Percentiles rank a stretch among this genome's conserved stretches.
phyloP scores from a whole-genome alignment of 1,140 invertebrate species.

The Solenopsis invicta region DNA sequence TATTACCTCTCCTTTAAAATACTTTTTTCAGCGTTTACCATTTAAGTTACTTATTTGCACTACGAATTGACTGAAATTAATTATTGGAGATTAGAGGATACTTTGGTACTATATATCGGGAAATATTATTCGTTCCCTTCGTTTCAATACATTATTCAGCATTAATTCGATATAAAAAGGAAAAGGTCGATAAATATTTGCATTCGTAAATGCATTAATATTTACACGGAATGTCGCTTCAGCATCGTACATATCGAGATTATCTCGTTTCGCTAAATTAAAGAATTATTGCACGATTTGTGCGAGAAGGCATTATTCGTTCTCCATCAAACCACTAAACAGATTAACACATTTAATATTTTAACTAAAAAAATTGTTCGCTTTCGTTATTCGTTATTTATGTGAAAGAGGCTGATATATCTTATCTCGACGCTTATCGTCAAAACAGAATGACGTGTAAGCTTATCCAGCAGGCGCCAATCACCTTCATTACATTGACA shows the following conservation, averaged over 20 bases:
- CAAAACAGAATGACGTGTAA: constrained; percentile 31
- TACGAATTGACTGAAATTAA: constrained; percentile 51
- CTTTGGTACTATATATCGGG: not conserved
- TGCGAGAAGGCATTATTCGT: constrained; percentile 15
- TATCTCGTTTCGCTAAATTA: constrained; percentile 34
- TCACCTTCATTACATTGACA: constrained; percentile 26
- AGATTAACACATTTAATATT: constrained; percentile 55
- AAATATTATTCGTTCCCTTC: not conserved
- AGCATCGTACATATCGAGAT: not conserved
- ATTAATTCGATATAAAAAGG: constrained; percentile 25
- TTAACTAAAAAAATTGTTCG: not conserved
- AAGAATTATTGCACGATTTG: not conserved
- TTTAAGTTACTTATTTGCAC: constrained; percentile 35
- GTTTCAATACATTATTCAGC: not conserved
- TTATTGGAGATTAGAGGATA: not conserved
- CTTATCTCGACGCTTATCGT: constrained; percentile 41
- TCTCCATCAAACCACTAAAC: not conserved
- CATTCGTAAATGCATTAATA: constrained; percentile 66
- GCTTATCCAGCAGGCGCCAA: not conserved
- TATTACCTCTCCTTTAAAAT: constrained; percentile 60
- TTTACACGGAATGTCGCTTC: constrained; percentile 69
- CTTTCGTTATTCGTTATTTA: constrained; percentile 41
- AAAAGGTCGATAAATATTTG: constrained; percentile 28
- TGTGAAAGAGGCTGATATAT: constrained; percentile 32
- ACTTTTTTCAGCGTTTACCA: constrained; percentile 39